phyloP scores from a whole-genome alignment of 2,888 invertebrate genomes.

The Cantharis rustica region DNA sequence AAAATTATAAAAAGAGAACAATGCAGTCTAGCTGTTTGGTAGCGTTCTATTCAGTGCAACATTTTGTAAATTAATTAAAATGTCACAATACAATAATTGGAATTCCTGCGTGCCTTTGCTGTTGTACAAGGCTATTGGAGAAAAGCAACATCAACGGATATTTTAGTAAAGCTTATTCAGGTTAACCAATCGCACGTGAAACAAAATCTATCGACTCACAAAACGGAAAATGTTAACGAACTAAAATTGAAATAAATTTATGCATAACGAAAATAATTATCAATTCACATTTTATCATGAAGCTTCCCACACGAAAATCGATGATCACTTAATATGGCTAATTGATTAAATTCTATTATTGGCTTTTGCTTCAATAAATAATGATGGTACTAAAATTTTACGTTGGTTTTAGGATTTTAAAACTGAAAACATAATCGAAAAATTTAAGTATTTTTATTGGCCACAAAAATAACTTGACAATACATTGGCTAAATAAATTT shows the following conservation, averaged over 20 bases:
- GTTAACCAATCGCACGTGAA: constrained; percentile 39
- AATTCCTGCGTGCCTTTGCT: constrained; percentile 39
- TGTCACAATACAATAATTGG: constrained; percentile 44
- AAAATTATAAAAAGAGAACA: not conserved
- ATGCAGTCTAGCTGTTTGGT: not conserved
- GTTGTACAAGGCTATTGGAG: constrained; percentile 32
- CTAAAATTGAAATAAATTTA: constrained; percentile 22
- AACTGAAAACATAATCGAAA: not conserved
- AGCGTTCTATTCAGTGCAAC: constrained; percentile 30
- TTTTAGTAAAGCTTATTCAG: constrained; percentile 29
- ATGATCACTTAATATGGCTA: not conserved
- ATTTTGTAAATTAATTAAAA: constrained; percentile 42
- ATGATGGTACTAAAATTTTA: not conserved
- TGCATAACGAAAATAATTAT: constrained; percentile 21
- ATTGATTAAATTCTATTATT: not conserved
- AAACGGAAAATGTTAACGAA: constrained; percentile 31
- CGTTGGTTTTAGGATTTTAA: not conserved
- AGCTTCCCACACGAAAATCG: not conserved
- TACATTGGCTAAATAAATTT: not conserved
- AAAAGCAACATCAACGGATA: constrained; percentile 16
- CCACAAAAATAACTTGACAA: not conserved
- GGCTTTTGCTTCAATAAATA: not conserved
- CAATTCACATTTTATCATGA: not conserved
- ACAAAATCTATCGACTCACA: constrained; percentile 34
- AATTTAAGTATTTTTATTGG: not conserved